A percentile compares a stretch with the other conserved stretches of the same genome.
Evolutionary conservation across 2,797 vertebrate genomes (phyloP).

Genomic region (Melanotaenia nigrans): DNA sequence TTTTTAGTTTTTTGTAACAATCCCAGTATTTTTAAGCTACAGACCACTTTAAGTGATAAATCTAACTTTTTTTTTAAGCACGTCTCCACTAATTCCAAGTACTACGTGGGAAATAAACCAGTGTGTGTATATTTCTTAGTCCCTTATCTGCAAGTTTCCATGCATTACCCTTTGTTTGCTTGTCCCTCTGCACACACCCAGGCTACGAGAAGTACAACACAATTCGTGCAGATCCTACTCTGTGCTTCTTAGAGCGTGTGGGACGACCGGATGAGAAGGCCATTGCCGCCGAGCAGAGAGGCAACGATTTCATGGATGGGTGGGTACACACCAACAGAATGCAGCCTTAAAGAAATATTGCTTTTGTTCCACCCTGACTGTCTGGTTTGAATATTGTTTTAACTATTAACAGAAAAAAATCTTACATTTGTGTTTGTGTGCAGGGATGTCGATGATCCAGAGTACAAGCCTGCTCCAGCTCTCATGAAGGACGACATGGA

Average conservation of each 20-base stretch:
- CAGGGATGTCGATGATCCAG: slow-evolving; percentile 98
- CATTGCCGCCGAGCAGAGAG: slow-evolving; percentile 96
- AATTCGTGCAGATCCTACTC: slow-evolving; percentile 91
- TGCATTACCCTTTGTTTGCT: slow-evolving; percentile 34
- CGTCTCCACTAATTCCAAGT: background rate
- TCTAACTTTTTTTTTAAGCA: slow-evolving; percentile 11
- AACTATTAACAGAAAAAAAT: slow-evolving; percentile 2
- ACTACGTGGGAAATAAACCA: slow-evolving; percentile 38
- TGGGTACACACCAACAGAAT: slow-evolving; percentile 66
- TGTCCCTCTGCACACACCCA: slow-evolving; percentile 58
- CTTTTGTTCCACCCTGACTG: slow-evolving; percentile 1
- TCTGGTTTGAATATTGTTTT: background rate
- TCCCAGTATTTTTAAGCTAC: background rate
- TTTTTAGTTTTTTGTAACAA: background rate
- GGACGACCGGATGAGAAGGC: slow-evolving; percentile 98
- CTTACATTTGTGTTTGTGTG: slow-evolving; percentile 28
- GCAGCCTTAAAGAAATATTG: background rate
- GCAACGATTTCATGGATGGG: slow-evolving; percentile 97
- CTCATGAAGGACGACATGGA: slow-evolving; percentile 97
- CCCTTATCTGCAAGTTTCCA: slow-evolving; percentile 28
- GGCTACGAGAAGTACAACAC: slow-evolving; percentile 99
- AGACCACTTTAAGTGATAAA: background rate
- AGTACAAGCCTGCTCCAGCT: slow-evolving; percentile 98
- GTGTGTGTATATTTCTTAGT: slow-evolving; percentile 21
- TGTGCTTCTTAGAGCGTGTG: slow-evolving; percentile 95